A percentile compares a stretch with the other conserved stretches of the same genome.
Evolutionary conservation across 2,797 vertebrate genomes (phyloP).

Genomic region (Helarctos malayanus): DNA sequence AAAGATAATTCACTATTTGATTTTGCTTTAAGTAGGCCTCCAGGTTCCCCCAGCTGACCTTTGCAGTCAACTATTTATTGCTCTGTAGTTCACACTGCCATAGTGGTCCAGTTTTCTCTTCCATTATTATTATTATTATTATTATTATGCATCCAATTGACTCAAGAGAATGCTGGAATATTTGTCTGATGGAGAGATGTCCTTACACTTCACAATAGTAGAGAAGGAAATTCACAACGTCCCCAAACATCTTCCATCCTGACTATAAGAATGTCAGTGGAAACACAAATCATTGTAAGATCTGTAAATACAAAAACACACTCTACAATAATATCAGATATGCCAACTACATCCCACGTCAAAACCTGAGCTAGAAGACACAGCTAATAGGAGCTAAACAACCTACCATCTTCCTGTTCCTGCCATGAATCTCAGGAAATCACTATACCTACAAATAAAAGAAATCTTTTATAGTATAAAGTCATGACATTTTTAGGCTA

Average conservation of each 20-base stretch:
- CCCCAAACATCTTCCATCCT: not conserved
- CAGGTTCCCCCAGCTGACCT: not conserved
- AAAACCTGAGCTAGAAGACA: not conserved
- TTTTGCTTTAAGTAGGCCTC: not conserved
- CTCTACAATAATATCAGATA: not conserved
- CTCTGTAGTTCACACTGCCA: not conserved
- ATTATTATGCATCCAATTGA: not conserved
- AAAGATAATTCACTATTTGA: not conserved
- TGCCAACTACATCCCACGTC: not conserved
- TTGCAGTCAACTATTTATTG: not conserved
- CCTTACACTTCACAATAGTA: not conserved
- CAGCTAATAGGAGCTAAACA: not conserved
- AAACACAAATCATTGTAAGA: constrained; percentile 24
- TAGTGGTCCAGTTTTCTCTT: not conserved
- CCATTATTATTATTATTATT: too few species aligned
- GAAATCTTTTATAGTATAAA: not conserved
- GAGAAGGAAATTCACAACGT: constrained; percentile 41
- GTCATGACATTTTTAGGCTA: not conserved
- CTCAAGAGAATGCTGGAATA: not conserved
- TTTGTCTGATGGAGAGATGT: not conserved
- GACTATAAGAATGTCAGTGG: not conserved
- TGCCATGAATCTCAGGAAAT: not conserved
- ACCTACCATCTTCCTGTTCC: not conserved
- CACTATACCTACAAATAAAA: not conserved
- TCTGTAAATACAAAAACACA: constrained; percentile 18